phyloP scores from a whole-genome alignment of 2,113 vertebrate genomes.

The Pelobates fuscus region DNA sequence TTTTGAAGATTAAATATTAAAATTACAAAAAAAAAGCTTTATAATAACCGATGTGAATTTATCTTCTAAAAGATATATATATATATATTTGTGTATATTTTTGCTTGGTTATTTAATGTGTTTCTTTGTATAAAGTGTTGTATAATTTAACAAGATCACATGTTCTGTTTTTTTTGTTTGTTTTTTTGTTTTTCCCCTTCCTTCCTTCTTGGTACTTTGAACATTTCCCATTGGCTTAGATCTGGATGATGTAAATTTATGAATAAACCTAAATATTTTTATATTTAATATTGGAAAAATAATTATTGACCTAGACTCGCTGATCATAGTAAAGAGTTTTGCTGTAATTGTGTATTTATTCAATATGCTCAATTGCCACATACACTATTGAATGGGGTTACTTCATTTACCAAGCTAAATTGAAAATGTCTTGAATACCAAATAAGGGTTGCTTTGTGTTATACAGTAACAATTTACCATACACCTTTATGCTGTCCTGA shows the following conservation, averaged over 20 bases:
- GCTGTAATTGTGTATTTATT: no score
- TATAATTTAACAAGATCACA: constrained; percentile 76
- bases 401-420: no score
- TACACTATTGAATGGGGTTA: no score
- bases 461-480: no score
- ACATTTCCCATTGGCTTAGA: constrained; percentile 72
- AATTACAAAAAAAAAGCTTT: constrained; percentile 77
- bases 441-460: no score
- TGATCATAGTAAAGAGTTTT: no score
- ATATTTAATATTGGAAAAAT: constrained; percentile 51
- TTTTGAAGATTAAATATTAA: constrained; percentile 75
- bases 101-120: constrained; percentile 82
- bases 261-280: constrained; percentile 88
- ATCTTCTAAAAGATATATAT: constrained; percentile 70
- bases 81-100: constrained; percentile 73
- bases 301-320: not conserved
- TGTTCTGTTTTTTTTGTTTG: constrained; percentile 71
- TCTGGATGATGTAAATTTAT: constrained; percentile 76
- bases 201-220: constrained; percentile 73
- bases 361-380: no score
- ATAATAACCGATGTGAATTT: constrained; percentile 82
- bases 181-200: constrained; percentile 70
- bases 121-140: constrained; percentile 82
- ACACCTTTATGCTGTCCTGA: no score
- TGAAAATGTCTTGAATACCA: no score